Base-by-base conservation (phyloP, 2,888 invertebrate species). In the Yponomeuta sedellus region DNA sequence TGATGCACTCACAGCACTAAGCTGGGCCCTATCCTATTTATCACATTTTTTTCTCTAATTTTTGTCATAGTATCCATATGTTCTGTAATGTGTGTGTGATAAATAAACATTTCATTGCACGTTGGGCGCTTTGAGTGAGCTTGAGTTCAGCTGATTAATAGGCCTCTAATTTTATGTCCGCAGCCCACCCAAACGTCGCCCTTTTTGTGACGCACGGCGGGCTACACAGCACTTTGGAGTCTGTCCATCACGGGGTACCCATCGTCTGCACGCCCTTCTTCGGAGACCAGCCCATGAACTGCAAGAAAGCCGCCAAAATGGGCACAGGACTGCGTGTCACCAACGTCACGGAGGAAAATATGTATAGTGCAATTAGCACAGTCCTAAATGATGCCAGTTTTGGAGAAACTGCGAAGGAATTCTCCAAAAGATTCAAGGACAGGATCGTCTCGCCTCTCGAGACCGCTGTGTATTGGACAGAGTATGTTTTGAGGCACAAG, bases 161-260 rank as follows among this genome's bases (percentile, higher is more conserved):
- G 2, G 5, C 28, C 44, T 44, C n/a, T n/a, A n/a, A n/a, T n/a
- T n/a, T n/a, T n/a, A 16, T 52, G 1, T 16, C 44, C 44, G 16
- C 86, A 69, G 87, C 87, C 1, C 86, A 91, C 73, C 76, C 75
- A 1, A 89, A 89, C 72, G 73, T 86, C 0, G 78, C 79, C 56
- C 68, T 86, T 0, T 91, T 91, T 71, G 85, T 91, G 22, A 83
- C 86, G 4, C 88, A 91, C 68, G 89, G 88, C 12, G 89, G 88
- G 22, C 67, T 74, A 10, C 82, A 86, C 65, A 85, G 88, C 66
- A 80, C 83, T 0, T 82, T 82, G 67, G 90, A 90, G 70, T 82
- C 85, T 16, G 78, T 88, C 0, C 75, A 84, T 67, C 76, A 83
- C 71, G 87, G 82, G 2, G 81, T 86, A 5, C 88, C 89, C 1